Evolutionary conservation across 2,113 vertebrate genomes (phyloP).

Genomic region (Sturnira hondurensis): DNA sequence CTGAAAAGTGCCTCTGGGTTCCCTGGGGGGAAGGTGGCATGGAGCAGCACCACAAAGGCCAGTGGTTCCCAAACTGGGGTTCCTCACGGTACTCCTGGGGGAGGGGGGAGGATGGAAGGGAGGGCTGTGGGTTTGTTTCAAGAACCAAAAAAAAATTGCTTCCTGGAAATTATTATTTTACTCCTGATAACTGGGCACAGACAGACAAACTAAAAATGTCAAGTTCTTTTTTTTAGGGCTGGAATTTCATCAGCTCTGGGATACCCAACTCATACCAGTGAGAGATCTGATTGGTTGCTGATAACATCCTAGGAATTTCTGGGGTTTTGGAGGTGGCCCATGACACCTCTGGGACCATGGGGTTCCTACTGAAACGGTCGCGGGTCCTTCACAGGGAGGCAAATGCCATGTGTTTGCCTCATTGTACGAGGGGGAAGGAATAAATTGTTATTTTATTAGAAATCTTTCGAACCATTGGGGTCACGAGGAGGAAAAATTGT

Average conservation of each 20-base stretch:
- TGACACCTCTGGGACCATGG: rapidly evolving
- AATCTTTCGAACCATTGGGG: background rate
- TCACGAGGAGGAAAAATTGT: background rate
- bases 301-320: background rate
- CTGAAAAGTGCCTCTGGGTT: background rate
- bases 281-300: background rate
- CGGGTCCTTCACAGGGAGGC: rapidly evolving
- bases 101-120: background rate
- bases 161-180: background rate
- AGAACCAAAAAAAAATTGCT: background rate
- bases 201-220: background rate
- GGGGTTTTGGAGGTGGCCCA: background rate
- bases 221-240: background rate
- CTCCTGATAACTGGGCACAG: background rate
- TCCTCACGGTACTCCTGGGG: background rate
- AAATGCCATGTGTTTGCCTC: background rate
- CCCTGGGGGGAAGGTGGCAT: rapidly evolving
- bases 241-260: background rate
- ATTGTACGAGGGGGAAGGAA: background rate
- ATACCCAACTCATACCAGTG: too few species aligned
- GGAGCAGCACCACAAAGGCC: rapidly evolving
- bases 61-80: background rate
- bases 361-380: rapidly evolving
- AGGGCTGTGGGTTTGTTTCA: background rate
- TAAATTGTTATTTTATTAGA: background rate